Evolutionary conservation across 2,888 invertebrate genomes (phyloP).

Genomic region (Dicranocentrus wangi): DNA sequence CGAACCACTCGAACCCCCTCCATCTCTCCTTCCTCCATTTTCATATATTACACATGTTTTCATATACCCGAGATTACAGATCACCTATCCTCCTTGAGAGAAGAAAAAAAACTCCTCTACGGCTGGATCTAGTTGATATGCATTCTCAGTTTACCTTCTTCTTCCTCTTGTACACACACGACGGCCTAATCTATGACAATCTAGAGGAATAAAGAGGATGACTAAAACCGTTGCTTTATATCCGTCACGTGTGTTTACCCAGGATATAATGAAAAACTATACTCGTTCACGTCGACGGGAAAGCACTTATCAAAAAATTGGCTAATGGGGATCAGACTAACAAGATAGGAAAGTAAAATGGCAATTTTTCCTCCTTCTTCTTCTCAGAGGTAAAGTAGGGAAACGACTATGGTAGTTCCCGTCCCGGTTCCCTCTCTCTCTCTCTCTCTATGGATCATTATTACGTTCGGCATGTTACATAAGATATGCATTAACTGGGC

Average conservation of each 20-base stretch:
- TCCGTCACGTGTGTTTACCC: conserved; percentile 26
- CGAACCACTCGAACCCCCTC: no score
- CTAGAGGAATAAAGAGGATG: conserved; percentile 13
- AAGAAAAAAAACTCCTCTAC: not conserved
- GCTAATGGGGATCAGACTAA: conserved; percentile 66
- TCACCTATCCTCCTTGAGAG: not conserved
- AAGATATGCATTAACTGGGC: conserved; percentile 15
- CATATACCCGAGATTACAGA: not conserved
- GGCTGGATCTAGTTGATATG: conserved; percentile 37
- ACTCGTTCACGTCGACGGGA: not conserved
- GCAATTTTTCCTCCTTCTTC: conserved; percentile 45
- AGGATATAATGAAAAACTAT: conserved; percentile 34
- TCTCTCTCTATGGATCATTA: conserved; percentile 14
- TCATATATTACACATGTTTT: no score
- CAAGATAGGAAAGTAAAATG: conserved; percentile 54
- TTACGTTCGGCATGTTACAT: conserved; percentile 10
- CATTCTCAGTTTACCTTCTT: conserved; percentile 14
- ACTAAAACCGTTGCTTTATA: not conserved
- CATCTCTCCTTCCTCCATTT: no score
- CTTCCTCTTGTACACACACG: not conserved
- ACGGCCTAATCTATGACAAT: conserved; percentile 37
- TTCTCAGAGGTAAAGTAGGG: not conserved
- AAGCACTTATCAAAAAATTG: conserved; percentile 53
- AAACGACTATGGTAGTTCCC: no score
- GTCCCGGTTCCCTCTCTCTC: no score